Percentiles rank a stretch among this genome's conserved stretches.
phyloP scores from a whole-genome alignment of 2,888 invertebrate genomes.

The Helleia helle region DNA sequence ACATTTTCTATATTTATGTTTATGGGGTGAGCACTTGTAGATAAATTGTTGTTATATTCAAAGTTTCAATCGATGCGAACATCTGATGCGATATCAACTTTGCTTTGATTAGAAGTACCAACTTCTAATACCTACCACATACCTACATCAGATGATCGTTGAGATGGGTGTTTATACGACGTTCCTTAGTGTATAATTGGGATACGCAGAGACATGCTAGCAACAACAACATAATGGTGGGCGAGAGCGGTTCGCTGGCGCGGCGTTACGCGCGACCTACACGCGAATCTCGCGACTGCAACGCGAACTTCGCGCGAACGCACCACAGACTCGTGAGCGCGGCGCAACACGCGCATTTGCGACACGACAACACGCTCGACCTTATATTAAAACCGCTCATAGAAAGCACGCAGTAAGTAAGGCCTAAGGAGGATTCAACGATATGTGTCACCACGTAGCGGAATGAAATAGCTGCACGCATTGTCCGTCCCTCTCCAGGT shows the following conservation, averaged over 20 bases:
- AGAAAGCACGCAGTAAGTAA: conserved; percentile 75
- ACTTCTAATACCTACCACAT: too few relatives aligned
- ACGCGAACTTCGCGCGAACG: conserved; percentile 61
- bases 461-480: conserved; percentile 63
- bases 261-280: conserved; percentile 58
- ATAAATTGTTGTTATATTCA: not conserved
- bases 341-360: conserved; percentile 36
- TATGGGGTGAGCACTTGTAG: conserved; percentile 50
- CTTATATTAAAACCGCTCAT: conserved; percentile 73
- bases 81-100: not conserved
- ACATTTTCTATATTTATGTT: conserved; percentile 23
- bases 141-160: not conserved
- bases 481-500: conserved; percentile 42
- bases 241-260: conserved; percentile 66
- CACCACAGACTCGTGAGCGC: conserved; percentile 48
- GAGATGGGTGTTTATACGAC: conserved; percentile 4
- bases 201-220: conserved; percentile 73
- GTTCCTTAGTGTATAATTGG: conserved; percentile 44
- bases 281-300: conserved; percentile 47
- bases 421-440: conserved; percentile 35
- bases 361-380: conserved; percentile 73
- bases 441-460: conserved; percentile 57
- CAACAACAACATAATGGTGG: conserved; percentile 73
- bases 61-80: not conserved
- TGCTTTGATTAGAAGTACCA: too few relatives aligned